Evolutionary conservation across 2,113 vertebrate species (phyloP), one percentile per base, ranked within the genome.

Genomic region (Gavia stellata): DNA sequence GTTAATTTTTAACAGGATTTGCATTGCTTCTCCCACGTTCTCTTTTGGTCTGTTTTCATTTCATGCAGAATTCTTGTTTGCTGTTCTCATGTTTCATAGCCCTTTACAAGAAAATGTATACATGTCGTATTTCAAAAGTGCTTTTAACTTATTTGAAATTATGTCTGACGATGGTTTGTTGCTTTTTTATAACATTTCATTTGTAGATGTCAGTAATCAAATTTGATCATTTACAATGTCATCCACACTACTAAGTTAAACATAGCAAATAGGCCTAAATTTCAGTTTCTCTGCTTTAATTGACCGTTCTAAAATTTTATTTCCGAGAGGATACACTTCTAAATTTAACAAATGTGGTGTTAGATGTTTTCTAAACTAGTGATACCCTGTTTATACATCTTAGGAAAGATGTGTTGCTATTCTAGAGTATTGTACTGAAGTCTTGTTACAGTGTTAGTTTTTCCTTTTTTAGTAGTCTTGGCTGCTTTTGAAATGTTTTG

Each of bases 361-460:
- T 95, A 62, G 70, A 68, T 97, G 92, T 96, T 96, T 97, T 97
- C 71, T 95, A 96, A 97, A 95, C 53, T 95, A 97, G 85, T 93
- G 58, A 86, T 91, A 91, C 7, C 28, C n/a, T 95, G 91, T 97
- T 97, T 96, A 94, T 96, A 96, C 82, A 94, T 87, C 44, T 96
- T 95, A 97, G 12, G 31, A 81, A 96, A 90, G 20, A 85, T 83
- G 77, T 95, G 78, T 73, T 84, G 58, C 85, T 97, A 81, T 94
- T 95, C 85, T 93, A 80, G 66, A 97, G 40, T 96, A 97, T 68
- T 92, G 79, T 95, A 92, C 18, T 72, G 55, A 92, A 96, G 93
- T 95, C 88, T 95, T 97, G 94, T 71, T 93, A 67, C 42, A 68
- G 58, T 97, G 90, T 49, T 91, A 12, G 50, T 73, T 91, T 96